Conservation (phyloP, 2,797 vertebrate species). For the Buceros bicornis region DNA sequence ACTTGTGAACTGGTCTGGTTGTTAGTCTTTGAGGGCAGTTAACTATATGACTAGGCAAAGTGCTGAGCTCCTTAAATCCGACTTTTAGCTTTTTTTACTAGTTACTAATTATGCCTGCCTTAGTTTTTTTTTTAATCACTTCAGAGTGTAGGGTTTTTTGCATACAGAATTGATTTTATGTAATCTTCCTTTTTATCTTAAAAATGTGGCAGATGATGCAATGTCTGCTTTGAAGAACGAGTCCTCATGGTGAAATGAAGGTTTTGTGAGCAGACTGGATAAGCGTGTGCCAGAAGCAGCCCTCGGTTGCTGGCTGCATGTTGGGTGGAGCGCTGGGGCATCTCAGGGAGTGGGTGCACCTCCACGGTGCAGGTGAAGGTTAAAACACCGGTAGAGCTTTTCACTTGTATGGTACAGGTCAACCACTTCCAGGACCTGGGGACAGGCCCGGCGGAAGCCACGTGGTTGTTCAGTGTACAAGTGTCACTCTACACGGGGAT, state of each 20-base stretch:
- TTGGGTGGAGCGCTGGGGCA: not conserved
- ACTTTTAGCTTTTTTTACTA: slow-evolving; percentile 22
- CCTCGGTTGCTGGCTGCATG: not conserved
- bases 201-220: slow-evolving; percentile 34
- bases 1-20: slow-evolving; percentile 69
- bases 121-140: slow-evolving; percentile 9
- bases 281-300: not conserved
- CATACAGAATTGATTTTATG: not conserved
- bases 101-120: slow-evolving; percentile 27
- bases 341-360: not conserved
- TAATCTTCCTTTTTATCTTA: not conserved
- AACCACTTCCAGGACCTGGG: not conserved
- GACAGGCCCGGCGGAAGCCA: not conserved
- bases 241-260: not conserved
- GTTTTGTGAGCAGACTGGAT: not conserved
- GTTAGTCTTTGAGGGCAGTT: slow-evolving; percentile 42
- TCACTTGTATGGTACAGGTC: not conserved
- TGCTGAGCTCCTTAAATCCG: slow-evolving; percentile 8
- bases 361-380: not conserved
- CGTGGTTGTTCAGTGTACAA: not conserved
- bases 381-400: not conserved
- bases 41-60: not conserved
- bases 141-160: slow-evolving; percentile 27
- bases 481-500: not conserved
- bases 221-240: not conserved